A percentile compares a stretch with the other conserved stretches of the same genome.
These are phyloP conservation scores for Holacanthus passer DNA, from an alignment of 2,113 vertebrate species.

Conservation along the genomic window DNA sequence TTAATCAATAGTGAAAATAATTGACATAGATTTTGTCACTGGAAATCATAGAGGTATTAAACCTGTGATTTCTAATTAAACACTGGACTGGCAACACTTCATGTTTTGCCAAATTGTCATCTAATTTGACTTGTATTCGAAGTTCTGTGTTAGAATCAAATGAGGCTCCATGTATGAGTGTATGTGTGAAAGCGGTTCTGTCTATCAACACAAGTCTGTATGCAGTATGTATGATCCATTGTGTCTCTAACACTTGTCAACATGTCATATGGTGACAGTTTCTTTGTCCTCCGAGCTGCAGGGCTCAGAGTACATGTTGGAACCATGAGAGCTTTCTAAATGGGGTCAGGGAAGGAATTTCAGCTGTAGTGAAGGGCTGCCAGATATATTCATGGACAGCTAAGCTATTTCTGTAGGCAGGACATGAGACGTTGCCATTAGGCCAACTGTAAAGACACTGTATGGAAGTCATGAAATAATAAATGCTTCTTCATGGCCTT, in stretches of 20 bases:
- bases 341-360: constrained; percentile 70
- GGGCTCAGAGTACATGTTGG: constrained; percentile 40
- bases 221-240: not conserved
- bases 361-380: constrained; percentile 69
- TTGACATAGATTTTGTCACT: not conserved
- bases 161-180: not conserved
- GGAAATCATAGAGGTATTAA: not conserved
- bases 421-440: constrained; percentile 47
- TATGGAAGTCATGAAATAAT: constrained; percentile 42
- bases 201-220: not conserved
- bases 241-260: constrained; percentile 8
- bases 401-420: constrained; percentile 74
- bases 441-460: constrained; percentile 66
- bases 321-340: constrained; percentile 60
- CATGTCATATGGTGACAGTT: not conserved
- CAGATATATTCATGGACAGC: constrained; percentile 76
- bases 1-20: not conserved
- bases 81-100: not conserved
- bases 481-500: not conserved
- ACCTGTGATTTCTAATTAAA: not conserved
- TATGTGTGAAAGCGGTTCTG: not conserved
- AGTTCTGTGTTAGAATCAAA: constrained; percentile 6
- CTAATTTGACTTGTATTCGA: not conserved
- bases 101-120: not conserved
- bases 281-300: constrained; percentile 55